Evolutionary conservation across 37 sponge, comb jelly and placozoan genomes (phyloP), one percentile per base, ranked within the genome.

Genomic region (Lycopodina hypogea): DNA sequence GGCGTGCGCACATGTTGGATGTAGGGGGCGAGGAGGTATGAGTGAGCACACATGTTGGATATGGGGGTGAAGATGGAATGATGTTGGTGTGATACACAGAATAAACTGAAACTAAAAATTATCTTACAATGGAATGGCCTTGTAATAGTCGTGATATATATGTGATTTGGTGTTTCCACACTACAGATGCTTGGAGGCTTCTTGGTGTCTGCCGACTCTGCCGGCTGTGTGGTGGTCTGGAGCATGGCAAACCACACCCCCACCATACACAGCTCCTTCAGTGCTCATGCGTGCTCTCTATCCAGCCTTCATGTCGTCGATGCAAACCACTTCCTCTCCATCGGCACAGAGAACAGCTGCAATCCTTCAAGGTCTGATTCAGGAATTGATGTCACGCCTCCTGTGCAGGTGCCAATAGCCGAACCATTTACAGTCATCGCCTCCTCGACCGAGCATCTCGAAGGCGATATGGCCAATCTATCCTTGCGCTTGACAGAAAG

Each of bases 161-260:
- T n/a, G n/a, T n/a, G n/a, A n/a, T n/a, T n/a, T n/a, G n/a, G n/a
- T n/a, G n/a, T n/a, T n/a, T n/a, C n/a, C n/a, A n/a, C n/a, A n/a
- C n/a, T 12, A 11, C 42, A 87, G 88, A 61, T 87, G 34, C 68
- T 76, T 24, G 88, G 88, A 15, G 78, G 88, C 14, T 64, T 70
- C 23, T 61, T 87, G 38, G 24, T 87, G 18, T 82, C 88, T 19
- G 88, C 82, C 24, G 59, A 72, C 33, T 17, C 14, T 3, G 58
- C 69, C 30, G 88, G 88, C 21, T 71, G 9, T 11, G 77, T 87
- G 51, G 50, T 62, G 18, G 58, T 81, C 24, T 87, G 88, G 88
- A 87, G 71, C 59, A 87, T 87, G 88, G 32, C 50, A 21, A 77
- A 42, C 17, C 82, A 81, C 50, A 69, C 56, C 24, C 88, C 88